Evolutionary conservation across 2,888 invertebrate species (phyloP), one percentile per base, ranked within the genome.

Genomic region (Scelioninae gen. 2): DNA sequence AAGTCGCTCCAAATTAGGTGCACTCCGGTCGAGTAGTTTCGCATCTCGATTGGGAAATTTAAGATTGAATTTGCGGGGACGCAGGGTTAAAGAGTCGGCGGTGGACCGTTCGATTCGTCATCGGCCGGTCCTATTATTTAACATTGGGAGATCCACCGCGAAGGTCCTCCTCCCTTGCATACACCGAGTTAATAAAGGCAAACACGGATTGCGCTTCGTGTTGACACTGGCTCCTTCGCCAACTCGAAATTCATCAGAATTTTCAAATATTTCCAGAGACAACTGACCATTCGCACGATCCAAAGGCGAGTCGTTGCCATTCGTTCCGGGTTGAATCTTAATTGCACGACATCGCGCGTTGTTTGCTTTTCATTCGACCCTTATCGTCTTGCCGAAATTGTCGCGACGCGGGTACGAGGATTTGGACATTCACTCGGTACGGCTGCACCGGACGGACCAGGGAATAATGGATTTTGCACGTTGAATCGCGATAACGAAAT

Each of bases 281-380:
- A 10, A n/a, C n/a, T 43, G 60, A 33, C 37, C 46, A 61, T 25
- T 43, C 15, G 9, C 45, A 28, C 45, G 37, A 55, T 70, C 19
- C 25, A 25, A 50, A 35, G 9, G 28, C 46, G 39, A 45, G 18
- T 46, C 60, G 60, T 72, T 72, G 45, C 65, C 60, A 60, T 65
- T 65, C 33, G 22, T 39, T 65, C 41, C 25, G 3, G 1, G 15
- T 18, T 25, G 15, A 41, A 16, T 60, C 46, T 69, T 46, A 60
- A 60, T 53, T 41, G 48, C 28, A 46, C 45, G 19, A 45, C 19
- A 39, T 33, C 48, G 6, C 39, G 19, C 45, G 45, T 31, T 45
- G 28, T 61, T 70, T 63, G 19, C 70, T 39, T 63, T 65, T 65
- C 37, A 60, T 71, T 63, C 35, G 19, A 13, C 35, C 48, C 35